A percentile compares a stretch with the other conserved stretches of the same genome.
Evolutionary conservation across 2,113 vertebrate species (phyloP).

Genomic region (Scartelaos histophorus): DNA sequence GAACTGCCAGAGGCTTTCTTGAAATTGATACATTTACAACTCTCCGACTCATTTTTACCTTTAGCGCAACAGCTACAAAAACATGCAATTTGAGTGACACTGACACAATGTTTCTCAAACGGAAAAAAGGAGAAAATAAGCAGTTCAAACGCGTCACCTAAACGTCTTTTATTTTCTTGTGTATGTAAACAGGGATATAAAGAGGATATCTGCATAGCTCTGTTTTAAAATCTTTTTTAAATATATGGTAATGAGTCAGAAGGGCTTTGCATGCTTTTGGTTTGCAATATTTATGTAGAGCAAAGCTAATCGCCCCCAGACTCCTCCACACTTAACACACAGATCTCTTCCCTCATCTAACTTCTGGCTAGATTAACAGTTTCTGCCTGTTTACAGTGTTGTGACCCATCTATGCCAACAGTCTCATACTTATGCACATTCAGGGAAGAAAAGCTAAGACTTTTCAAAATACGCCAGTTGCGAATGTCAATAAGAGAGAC

Average conservation of each 20-base stretch:
- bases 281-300: constrained; percentile 8
- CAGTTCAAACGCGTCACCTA: background rate
- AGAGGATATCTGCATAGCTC: background rate
- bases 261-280: background rate
- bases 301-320: constrained; percentile 20
- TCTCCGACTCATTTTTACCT: background rate
- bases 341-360: constrained; percentile 9
- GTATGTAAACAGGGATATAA: background rate
- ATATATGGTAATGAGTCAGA: constrained; percentile 1
- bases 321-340: constrained; percentile 6
- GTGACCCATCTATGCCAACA: background rate
- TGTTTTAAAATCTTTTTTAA: background rate
- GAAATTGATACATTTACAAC: background rate
- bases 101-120: background rate
- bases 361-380: background rate
- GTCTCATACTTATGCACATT: constrained; percentile 2
- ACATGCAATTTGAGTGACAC: background rate
- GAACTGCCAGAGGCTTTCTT: background rate
- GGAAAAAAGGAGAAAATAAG: background rate
- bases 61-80: constrained; percentile 1
- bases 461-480: constrained; percentile 38
- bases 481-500: constrained; percentile 38
- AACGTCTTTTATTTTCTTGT: background rate
- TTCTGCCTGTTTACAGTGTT: constrained; percentile 2
- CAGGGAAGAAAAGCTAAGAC: constrained; percentile 2